Evolutionary conservation across 2,113 vertebrate genomes (phyloP), one percentile per base, ranked within the genome.

Genomic region (Hydrochoerus hydrochaeris): DNA sequence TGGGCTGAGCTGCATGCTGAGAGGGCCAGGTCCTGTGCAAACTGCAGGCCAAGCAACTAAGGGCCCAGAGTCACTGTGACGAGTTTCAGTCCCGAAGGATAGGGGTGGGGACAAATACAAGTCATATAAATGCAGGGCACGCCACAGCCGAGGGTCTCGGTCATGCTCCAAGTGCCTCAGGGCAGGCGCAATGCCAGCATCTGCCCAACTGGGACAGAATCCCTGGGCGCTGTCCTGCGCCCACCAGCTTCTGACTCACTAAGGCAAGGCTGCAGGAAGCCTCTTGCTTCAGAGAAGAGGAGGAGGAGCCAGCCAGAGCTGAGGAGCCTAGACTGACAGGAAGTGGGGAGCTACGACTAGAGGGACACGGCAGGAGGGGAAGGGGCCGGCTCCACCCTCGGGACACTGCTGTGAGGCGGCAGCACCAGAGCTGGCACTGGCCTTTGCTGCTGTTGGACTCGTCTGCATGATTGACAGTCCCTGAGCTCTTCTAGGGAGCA

Each of bases 61-160:
- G 62, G 65, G 54, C 13, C 71, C 78, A 85, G 96, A 57, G 91
- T 96, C 92, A 49, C 52, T 10, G 52, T 2, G 52, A 52, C 12
- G 11, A 52, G 52, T 52, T 11, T 10, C 52, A 52, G 11, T 52
- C 52, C 52, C 52, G 11, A 52, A 13, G 52, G 2, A 52, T 13
- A 52, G 8, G 58, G 57, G 38, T 77, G 81, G 65, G 46, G 62
- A 63, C 44, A 91, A 88, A 91, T 60, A 60, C 54, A 91, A 67
- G 71, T 54, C 91, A 26, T 41, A 11, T 44, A 92, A 96, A 90
- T 52, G 90, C 84, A 95, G 13, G n/a, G 54, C 46, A 13, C 52
- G 11, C 52, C 52, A 52, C 52, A 52, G 52, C 52, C 52, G 52
- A 81, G 65, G 14, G 32, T 35, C 4, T 67, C 5, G 13, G 13